Percentiles rank a stretch among this genome's conserved stretches.
Conservation (phyloP, 37 sponge, comb jelly and placozoan genomes). For the Dysidea cf. avara region DNA sequence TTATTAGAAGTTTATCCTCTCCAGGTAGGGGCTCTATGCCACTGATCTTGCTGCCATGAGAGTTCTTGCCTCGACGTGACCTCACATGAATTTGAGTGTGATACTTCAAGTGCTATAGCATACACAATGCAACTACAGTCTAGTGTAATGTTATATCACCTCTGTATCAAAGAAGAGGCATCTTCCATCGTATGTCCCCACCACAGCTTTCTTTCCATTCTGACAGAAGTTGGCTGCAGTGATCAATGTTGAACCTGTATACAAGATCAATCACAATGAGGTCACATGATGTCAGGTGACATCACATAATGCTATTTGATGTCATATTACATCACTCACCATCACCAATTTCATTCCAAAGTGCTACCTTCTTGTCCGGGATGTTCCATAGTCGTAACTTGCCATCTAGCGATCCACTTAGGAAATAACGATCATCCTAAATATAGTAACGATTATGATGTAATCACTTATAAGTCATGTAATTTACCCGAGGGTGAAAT, state of each 20-base stretch:
- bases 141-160: constrained; percentile 22
- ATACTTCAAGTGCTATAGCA: constrained; percentile 88
- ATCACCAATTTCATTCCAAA: constrained; percentile 93
- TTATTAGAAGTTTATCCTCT: constrained; percentile 86
- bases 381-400: constrained; percentile 94
- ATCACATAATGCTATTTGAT: constrained; percentile 7
- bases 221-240: constrained; percentile 94
- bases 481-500: constrained; percentile 86
- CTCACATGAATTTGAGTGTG: constrained; percentile 95
- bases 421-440: constrained; percentile 94
- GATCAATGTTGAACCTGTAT: constrained; percentile 75
- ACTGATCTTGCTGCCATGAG: constrained; percentile 88
- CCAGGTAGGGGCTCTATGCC: constrained; percentile 91
- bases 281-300: too few species aligned
- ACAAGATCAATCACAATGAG: too few species aligned
- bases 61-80: constrained; percentile 88
- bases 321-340: constrained; percentile 40
- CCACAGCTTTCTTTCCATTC: constrained; percentile 89
- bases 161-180: constrained; percentile 96
- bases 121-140: too few species aligned
- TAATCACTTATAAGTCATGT: not conserved
- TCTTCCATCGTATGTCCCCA: constrained; percentile 94
- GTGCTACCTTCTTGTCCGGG: constrained; percentile 93
- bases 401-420: constrained; percentile 95
- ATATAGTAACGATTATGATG: not conserved